Evolutionary conservation across 2,797 vertebrate genomes (phyloP).

Genomic region (Atherinosoma microstoma): DNA sequence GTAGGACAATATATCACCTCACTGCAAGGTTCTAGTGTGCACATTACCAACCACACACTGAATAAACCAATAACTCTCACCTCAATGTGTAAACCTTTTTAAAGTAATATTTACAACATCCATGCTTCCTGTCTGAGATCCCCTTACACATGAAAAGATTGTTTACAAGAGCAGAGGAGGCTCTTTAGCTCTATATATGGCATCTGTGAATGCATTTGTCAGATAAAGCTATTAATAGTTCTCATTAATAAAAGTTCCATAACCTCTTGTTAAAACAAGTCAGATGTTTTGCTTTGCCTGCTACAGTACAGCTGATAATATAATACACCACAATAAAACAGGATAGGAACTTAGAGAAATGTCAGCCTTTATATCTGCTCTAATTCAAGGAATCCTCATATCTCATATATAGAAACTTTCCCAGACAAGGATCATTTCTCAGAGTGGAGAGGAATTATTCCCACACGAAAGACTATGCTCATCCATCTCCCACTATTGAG

Average conservation of each 20-base stretch:
- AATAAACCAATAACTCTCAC: conserved; percentile 71
- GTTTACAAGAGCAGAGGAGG: conserved; percentile 55
- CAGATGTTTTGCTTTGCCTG: conserved; percentile 29
- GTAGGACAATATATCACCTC: conserved; percentile 33
- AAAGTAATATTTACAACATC: conserved; percentile 74
- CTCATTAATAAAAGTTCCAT: conserved; percentile 34
- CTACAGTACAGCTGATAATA: conserved; percentile 45
- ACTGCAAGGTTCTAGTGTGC: conserved; percentile 17
- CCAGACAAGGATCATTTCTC: conserved; percentile 32
- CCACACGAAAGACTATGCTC: conserved; percentile 40
- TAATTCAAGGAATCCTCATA: conserved; percentile 22
- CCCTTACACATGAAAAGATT: conserved; percentile 45
- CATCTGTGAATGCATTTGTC: conserved; percentile 46
- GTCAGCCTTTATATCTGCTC: conserved; percentile 27
- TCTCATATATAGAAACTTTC: conserved; percentile 21
- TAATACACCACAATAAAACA: conserved; percentile 34
- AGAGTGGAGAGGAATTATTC: conserved; percentile 43
- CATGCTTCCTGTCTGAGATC: conserved; percentile 50
- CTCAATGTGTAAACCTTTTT: conserved; percentile 68
- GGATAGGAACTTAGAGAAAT: conserved; percentile 18
- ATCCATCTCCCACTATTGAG: conserved; percentile 59
- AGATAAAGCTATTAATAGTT: conserved; percentile 44
- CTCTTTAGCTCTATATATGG: conserved; percentile 39
- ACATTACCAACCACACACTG: conserved; percentile 41
- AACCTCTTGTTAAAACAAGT: conserved; percentile 31